These are phyloP conservation scores for Chionomys nivalis DNA, from an alignment of 2,113 vertebrate species.

Conservation along the genomic window DNA sequence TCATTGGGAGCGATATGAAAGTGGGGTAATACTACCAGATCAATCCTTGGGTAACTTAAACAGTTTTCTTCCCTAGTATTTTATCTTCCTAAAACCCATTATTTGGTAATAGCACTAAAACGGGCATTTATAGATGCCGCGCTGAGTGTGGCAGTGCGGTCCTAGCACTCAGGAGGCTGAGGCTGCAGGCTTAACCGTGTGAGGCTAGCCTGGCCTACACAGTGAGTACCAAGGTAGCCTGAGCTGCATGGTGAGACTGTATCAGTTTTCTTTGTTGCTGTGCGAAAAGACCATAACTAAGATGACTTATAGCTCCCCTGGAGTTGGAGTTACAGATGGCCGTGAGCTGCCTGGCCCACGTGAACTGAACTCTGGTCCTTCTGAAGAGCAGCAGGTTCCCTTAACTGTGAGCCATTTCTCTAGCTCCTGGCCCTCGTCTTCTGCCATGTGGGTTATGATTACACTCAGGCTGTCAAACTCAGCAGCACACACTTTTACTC, in stretches of 20 bases:
- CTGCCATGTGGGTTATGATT: background rate
- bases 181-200: background rate
- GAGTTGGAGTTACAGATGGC: background rate
- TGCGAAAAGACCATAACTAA: background rate
- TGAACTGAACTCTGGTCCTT: background rate
- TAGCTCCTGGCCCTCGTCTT: background rate
- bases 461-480: background rate
- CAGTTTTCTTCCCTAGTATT: constrained; percentile 8
- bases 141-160: background rate
- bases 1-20: background rate
- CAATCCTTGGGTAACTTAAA: background rate
- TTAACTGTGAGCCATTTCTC: background rate
- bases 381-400: background rate
- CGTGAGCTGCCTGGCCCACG: background rate
- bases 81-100: constrained; percentile 37
- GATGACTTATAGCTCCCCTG: too few relatives aligned
- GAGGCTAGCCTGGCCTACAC: background rate
- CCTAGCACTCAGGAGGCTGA: background rate
- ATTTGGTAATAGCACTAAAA: constrained; percentile 34
- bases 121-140: constrained; percentile 7
- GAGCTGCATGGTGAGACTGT: background rate
- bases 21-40: background rate
- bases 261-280: background rate
- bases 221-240: background rate
- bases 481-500: background rate